phyloP scores from a whole-genome alignment of 2,888 invertebrate genomes.

The Enchytraeus crypticus region DNA sequence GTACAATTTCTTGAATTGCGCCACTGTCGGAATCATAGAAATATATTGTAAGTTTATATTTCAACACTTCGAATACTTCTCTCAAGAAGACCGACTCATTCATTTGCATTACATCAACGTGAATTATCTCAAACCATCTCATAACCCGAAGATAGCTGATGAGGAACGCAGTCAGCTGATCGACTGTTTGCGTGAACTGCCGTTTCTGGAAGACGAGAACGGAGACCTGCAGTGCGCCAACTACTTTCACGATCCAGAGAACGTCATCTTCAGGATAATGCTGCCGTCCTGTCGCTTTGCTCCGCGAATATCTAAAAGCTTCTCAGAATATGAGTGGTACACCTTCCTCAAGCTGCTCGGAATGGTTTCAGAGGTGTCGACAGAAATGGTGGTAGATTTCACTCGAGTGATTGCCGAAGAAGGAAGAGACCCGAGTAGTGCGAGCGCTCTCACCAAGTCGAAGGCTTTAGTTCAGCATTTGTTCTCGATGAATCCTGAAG shows the following conservation, averaged over 20 bases:
- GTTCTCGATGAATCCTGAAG: conserved; percentile 4
- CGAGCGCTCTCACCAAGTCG: conserved; percentile 15
- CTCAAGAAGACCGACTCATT: conserved; percentile 18
- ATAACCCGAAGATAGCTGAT: not conserved
- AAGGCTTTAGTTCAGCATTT: conserved; percentile 22
- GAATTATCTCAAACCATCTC: conserved; percentile 15
- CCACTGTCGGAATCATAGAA: conserved; percentile 19
- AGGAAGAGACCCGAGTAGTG: conserved; percentile 7
- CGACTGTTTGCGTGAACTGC: conserved; percentile 17
- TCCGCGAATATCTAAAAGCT: conserved; percentile 17
- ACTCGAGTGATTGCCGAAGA: conserved; percentile 18
- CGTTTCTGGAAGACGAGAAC: conserved; percentile 23
- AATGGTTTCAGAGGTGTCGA: conserved; percentile 15
- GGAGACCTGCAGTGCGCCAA: conserved; percentile 23
- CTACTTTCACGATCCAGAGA: conserved; percentile 29
- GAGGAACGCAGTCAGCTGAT: conserved; percentile 18
- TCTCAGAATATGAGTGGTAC: conserved; percentile 22
- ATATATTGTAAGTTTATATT: conserved; percentile 29
- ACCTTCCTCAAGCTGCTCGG: conserved; percentile 20
- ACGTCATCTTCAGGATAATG: conserved; percentile 28
- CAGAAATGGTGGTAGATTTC: conserved; percentile 22
- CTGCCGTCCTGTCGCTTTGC: conserved; percentile 25
- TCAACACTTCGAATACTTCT: conserved; percentile 28
- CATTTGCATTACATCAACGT: conserved; percentile 24
- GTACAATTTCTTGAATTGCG: conserved; percentile 23